These are phyloP conservation scores for Cheilosia variabilis DNA, from an alignment of 2,888 invertebrate genomes.

Conservation along the genomic window DNA sequence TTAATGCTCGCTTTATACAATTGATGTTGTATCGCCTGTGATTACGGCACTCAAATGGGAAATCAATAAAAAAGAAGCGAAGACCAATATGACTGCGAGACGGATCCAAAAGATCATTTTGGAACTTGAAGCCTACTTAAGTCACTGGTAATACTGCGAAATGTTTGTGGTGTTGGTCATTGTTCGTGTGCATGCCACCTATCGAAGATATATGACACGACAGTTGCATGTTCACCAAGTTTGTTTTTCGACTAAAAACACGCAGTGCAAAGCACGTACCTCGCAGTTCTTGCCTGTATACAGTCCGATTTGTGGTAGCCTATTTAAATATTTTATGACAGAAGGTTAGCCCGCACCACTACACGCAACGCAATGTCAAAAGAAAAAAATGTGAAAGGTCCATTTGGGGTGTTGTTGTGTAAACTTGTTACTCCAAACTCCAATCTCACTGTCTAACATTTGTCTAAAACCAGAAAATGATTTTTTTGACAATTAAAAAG, in stretches of 20 bases:
- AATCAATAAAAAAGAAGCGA: slow-evolving; percentile 5
- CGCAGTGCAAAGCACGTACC: slow-evolving; percentile 15
- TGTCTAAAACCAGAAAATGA: background rate
- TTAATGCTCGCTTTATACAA: slow-evolving; percentile 15
- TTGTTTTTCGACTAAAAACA: slow-evolving; percentile 7
- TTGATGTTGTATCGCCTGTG: background rate
- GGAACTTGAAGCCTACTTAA: slow-evolving; percentile 34
- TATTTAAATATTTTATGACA: slow-evolving; percentile 37
- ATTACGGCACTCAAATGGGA: background rate
- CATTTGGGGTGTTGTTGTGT: background rate
- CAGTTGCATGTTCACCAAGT: slow-evolving; percentile 30
- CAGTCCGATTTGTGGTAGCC: background rate
- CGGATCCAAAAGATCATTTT: slow-evolving; percentile 6
- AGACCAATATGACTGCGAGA: background rate
- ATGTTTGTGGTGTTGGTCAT: background rate
- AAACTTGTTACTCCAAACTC: background rate
- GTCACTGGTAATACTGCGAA: background rate
- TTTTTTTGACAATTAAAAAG: slow-evolving; percentile 4
- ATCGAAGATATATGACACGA: slow-evolving; percentile 15
- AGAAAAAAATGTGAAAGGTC: slow-evolving; percentile 35
- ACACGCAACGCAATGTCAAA: slow-evolving; percentile 13
- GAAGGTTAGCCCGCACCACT: slow-evolving; percentile 29
- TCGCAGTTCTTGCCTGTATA: background rate
- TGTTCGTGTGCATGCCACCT: slow-evolving; percentile 3
- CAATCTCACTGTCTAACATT: background rate